These are phyloP conservation scores for Sciaenops ocellatus DNA, from an alignment of 2,797 vertebrate genomes.

Conservation along the genomic window DNA sequence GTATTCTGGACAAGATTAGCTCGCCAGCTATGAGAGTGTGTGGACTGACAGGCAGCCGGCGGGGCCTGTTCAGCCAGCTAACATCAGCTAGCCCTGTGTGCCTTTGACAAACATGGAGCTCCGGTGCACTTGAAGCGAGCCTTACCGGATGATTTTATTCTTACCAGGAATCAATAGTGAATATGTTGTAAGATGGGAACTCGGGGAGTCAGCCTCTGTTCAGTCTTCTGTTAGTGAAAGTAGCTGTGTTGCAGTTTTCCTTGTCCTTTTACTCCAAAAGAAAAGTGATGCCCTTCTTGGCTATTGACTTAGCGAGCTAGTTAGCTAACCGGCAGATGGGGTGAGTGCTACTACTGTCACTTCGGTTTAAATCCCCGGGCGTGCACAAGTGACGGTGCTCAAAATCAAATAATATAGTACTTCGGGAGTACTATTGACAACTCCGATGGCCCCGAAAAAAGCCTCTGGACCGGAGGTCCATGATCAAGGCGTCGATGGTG, in stretches of 20 bases:
- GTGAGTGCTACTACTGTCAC: slow-evolving; percentile 81
- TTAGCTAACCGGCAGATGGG: slow-evolving; percentile 80
- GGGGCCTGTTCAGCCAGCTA: slow-evolving; percentile 69
- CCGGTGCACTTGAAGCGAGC: slow-evolving; percentile 35
- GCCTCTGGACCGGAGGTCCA: slow-evolving; percentile 87
- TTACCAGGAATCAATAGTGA: slow-evolving; percentile 78
- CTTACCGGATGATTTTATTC: slow-evolving; percentile 39
- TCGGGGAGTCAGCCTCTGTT: slow-evolving; percentile 56
- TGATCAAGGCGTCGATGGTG: slow-evolving; percentile 89
- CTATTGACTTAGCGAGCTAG: slow-evolving; percentile 77
- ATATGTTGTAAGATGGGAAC: slow-evolving; percentile 55
- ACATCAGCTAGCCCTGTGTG: slow-evolving; percentile 47
- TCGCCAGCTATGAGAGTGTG: slow-evolving; percentile 7
- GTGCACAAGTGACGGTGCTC: slow-evolving; percentile 82
- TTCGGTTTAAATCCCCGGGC: slow-evolving; percentile 86
- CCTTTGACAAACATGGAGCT: slow-evolving; percentile 67
- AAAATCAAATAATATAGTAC: slow-evolving; percentile 83
- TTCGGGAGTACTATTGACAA: slow-evolving; percentile 79
- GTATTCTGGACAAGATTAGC: not conserved
- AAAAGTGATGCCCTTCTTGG: slow-evolving; percentile 78
- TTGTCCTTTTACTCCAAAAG: slow-evolving; percentile 76
- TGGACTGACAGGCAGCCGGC: slow-evolving; percentile 57
- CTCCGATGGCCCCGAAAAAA: slow-evolving; percentile 81
- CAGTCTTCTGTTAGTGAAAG: slow-evolving; percentile 61
- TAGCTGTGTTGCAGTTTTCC: slow-evolving; percentile 58